Evolutionary conservation across 2,113 vertebrate genomes (phyloP), one percentile per base, ranked within the genome.

Genomic region (Coturnix japonica): DNA sequence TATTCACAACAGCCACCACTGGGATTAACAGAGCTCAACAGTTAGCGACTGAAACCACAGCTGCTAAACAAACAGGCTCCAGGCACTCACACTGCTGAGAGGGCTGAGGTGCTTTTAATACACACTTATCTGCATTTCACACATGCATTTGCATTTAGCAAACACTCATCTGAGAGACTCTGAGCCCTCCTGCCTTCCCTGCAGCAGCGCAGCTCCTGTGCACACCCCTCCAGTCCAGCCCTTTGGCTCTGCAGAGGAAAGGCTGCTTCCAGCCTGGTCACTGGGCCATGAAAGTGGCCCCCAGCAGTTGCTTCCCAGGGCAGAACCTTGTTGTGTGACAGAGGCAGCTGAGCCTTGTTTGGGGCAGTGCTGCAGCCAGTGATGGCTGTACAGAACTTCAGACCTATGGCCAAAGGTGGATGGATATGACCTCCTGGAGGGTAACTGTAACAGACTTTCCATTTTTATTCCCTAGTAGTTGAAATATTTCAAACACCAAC

Each of bases 401-500:
- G 77, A 82, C 75, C 75, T 84, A 67, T 70, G 77, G 76, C 49
- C 85, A 76, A 66, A 74, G 35, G 81, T 83, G 83, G 72, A 80
- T n/a, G n/a, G 56, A 39, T 56, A 43, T 37, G 74, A 90, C 79
- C 79, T 63, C 78, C 91, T 61, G 56, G 44, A 56, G 12, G 53
- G 26, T 49, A 81, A 74, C 51, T 74, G 64, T 69, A 87, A 92
- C 49, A 82, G 28, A 72, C 39, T 39, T 67, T 72, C 94, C 60
- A 51, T 67, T 93, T 89, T 94, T 91, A 88, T 87, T 81, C 80
- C 60, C 72, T 33, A 3, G 5, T 25, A 76, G 82, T 53, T 80
- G 90, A 96, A 95, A 82, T 92, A 88, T 84, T 93, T 92, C 66
- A 80, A 90, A 81, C 81, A 31, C 70, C 74, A 57, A 96, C 92